Evolutionary conservation across 1,140 invertebrate species (phyloP).

Genomic region (Cardiocondyla obscurior): DNA sequence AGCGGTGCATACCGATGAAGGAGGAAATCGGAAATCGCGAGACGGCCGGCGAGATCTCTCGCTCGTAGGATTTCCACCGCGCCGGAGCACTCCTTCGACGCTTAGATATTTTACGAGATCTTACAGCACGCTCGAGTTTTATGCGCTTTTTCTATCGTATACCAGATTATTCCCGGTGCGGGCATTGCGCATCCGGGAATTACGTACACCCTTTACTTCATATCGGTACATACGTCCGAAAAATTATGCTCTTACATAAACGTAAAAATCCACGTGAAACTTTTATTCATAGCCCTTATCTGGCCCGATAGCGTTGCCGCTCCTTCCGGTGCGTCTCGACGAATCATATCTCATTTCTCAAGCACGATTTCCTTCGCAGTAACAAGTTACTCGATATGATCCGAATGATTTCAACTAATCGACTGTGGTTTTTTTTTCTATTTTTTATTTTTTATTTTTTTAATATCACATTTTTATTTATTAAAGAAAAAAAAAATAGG

Average conservation of each 20-base stretch:
- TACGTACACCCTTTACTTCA: constrained; percentile 9
- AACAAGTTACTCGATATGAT: neutral
- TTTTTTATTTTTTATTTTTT: neutral
- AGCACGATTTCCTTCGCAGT: neutral
- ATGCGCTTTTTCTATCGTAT: constrained; percentile 7
- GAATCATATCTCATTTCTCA: constrained; percentile 11
- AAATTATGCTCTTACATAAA: constrained; percentile 35
- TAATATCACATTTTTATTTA: neutral
- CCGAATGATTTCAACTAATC: neutral
- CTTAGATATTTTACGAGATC: constrained; percentile 48
- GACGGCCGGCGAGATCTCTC: neutral
- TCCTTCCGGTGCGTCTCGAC: neutral
- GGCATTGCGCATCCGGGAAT: constrained; percentile 20
- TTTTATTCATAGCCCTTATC: constrained; percentile 26
- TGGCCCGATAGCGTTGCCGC: constrained; percentile 1
- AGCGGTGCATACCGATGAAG: neutral
- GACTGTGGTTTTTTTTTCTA: neutral
- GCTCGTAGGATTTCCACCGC: neutral
- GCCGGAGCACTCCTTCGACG: neutral
- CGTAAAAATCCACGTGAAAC: constrained; percentile 45
- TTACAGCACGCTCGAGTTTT: constrained; percentile 26
- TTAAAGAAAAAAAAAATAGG: neutral
- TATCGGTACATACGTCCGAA: constrained; percentile 21
- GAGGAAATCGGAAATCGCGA: constrained; percentile 31
- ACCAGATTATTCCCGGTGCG: constrained; percentile 42